Percentiles rank a stretch among this genome's conserved stretches.
Evolutionary conservation across 1,140 invertebrate genomes (phyloP).

Genomic region (Halyomorpha halys): DNA sequence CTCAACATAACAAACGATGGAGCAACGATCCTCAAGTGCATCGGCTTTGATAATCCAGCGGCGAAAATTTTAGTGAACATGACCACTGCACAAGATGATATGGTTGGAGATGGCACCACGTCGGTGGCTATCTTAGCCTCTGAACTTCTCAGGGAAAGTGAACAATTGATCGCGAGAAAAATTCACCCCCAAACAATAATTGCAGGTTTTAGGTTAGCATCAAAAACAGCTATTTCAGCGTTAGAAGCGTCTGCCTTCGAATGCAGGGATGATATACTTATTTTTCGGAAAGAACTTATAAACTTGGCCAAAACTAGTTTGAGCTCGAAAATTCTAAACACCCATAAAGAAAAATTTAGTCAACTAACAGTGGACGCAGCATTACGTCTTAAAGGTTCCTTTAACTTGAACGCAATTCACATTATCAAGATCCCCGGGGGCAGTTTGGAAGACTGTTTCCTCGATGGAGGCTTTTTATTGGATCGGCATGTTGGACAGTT

Average conservation of each 20-base stretch:
- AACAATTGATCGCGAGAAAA: constrained; percentile 47
- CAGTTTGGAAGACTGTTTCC: constrained; percentile 12
- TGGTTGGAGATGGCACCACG: constrained; percentile 42
- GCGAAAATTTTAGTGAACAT: constrained; percentile 61
- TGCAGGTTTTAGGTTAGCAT: constrained; percentile 50
- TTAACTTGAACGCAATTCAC: not conserved
- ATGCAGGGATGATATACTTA: constrained; percentile 38
- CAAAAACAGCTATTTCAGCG: constrained; percentile 44
- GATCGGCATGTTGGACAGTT: constrained; percentile 39
- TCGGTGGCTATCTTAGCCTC: constrained; percentile 37
- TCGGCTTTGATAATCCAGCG: constrained; percentile 61
- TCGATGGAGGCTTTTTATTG: constrained; percentile 10
- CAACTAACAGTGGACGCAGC: not conserved
- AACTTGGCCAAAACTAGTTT: constrained; percentile 11
- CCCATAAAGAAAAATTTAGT: not conserved
- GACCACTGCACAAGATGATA: constrained; percentile 57
- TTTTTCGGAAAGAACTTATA: not conserved
- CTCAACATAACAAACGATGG: constrained; percentile 5
- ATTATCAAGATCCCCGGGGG: constrained; percentile 3
- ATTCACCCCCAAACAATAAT: constrained; percentile 61
- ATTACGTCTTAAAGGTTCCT: constrained; percentile 7
- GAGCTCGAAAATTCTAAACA: constrained; percentile 4
- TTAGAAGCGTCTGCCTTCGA: constrained; percentile 42
- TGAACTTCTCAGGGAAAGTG: constrained; percentile 56
- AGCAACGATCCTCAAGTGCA: constrained; percentile 51